Percentiles rank a stretch among this genome's conserved stretches.
These are phyloP conservation scores for Eristalinus sepulchralis DNA, from an alignment of 2,888 invertebrate species.

Conservation along the genomic window DNA sequence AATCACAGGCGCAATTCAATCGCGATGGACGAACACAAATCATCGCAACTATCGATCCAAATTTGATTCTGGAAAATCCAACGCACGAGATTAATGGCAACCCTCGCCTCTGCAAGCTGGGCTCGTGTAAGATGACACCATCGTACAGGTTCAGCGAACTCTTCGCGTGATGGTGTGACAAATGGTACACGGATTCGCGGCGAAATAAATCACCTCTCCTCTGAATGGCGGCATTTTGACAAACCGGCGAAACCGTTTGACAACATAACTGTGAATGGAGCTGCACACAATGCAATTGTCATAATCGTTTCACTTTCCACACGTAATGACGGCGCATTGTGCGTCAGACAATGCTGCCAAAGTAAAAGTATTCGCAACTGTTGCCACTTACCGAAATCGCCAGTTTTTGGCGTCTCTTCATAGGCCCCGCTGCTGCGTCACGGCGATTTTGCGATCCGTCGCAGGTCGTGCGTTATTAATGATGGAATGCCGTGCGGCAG, in stretches of 20 bases:
- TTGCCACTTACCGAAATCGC: background rate
- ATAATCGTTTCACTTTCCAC: background rate
- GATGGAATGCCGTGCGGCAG: background rate
- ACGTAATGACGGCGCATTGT: background rate
- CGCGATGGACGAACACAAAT: background rate
- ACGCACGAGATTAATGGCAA: background rate
- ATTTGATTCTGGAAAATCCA: background rate
- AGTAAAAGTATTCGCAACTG: conserved; percentile 7
- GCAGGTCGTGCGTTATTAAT: conserved; percentile 12
- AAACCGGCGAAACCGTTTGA: background rate
- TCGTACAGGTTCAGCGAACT: background rate
- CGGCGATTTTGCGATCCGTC: background rate
- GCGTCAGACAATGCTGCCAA: background rate
- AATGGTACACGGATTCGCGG: conserved; percentile 5
- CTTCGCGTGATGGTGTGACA: background rate
- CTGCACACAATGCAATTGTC: background rate
- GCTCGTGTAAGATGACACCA: conserved; percentile 4
- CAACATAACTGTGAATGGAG: background rate
- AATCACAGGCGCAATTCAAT: background rate
- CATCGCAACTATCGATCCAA: background rate
- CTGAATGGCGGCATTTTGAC: background rate
- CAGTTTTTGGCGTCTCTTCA: background rate
- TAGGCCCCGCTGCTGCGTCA: background rate
- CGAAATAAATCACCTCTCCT: background rate
- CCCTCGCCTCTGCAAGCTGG: background rate